These are phyloP conservation scores for Manis javanica DNA, from an alignment of 2,797 vertebrate genomes.

Conservation along the genomic window DNA sequence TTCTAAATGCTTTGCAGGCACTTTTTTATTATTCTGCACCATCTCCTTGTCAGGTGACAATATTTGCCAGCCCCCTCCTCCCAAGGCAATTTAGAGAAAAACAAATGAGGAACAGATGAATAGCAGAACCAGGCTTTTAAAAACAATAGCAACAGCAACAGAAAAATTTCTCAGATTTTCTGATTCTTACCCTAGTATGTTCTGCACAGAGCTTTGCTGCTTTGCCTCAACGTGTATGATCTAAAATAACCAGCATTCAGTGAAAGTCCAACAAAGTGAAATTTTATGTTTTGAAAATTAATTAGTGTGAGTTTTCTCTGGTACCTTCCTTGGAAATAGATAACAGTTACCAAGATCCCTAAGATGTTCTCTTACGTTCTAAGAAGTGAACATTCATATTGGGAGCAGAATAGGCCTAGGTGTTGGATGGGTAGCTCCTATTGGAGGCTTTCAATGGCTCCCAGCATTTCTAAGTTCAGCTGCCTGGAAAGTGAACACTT, in stretches of 20 bases:
- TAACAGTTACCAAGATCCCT: slow-evolving; percentile 27
- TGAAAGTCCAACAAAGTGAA: slow-evolving; percentile 53
- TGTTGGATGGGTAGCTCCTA: slow-evolving; percentile 14
- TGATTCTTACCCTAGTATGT: slow-evolving; percentile 47
- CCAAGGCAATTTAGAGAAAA: slow-evolving; percentile 62
- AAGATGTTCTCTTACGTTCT: slow-evolving; percentile 42
- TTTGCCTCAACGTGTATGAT: slow-evolving; percentile 35
- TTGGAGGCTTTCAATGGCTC: neutral
- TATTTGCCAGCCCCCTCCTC: slow-evolving; percentile 29
- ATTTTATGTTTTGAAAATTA: slow-evolving; percentile 67
- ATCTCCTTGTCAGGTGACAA: slow-evolving; percentile 66
- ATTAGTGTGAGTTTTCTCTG: slow-evolving; percentile 67
- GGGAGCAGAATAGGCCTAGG: neutral
- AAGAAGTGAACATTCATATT: slow-evolving; percentile 9
- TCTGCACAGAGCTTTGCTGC: slow-evolving; percentile 28
- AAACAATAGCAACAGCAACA: slow-evolving; percentile 53
- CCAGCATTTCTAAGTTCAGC: slow-evolving; percentile 46
- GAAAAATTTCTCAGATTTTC: slow-evolving; percentile 60
- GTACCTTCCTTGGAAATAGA: slow-evolving; percentile 59
- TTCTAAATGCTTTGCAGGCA: slow-evolving; percentile 56
- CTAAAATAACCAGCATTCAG: slow-evolving; percentile 53
- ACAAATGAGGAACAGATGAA: slow-evolving; percentile 63
- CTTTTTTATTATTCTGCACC: slow-evolving; percentile 51
- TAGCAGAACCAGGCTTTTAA: slow-evolving; percentile 51
- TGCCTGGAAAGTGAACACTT: slow-evolving; percentile 24